Evolutionary conservation across 92 coral and sea anemone genomes (phyloP), one percentile per base, ranked within the genome.

Genomic region (Epizoanthus rinbou): DNA sequence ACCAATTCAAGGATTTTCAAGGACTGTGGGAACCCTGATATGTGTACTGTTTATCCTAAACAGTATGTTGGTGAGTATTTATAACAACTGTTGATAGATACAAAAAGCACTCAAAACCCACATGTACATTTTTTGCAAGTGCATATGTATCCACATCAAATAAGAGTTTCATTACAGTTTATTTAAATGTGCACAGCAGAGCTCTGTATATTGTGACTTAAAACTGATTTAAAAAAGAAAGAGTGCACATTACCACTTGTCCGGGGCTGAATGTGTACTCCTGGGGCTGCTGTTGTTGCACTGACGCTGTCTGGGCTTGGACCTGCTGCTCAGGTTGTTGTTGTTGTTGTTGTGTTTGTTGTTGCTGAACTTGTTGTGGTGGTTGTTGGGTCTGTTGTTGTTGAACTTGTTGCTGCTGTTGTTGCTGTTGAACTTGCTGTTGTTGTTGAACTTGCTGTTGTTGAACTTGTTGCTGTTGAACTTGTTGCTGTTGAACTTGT

Each of bases 231-330:
- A 3, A n/a, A 21, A n/a, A 60, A n/a, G 22, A 60, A 19, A 15
- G 17, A 31, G 3, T 6, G 57, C 21, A 22, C 56, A 64, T 84
- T 80, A 91, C 97, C 90, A 91, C 94, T 58, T 93, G 94, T 24
- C 94, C 94, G 28, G 97, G 85, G 21, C 92, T 73, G 73, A 93
- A 93, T 9, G 94, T 86, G 84, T 86, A 93, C 85, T 93, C 97
- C 65, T 91, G 99, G 8, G 94, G 90, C 69, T 75, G 89, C 82
- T 87, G 92, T 73, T 88, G 90, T 37, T 81, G 91, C 53, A 91
- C 85, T 80, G 88, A 98, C 13, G 94, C 98, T 41, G 93, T 90
- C 41, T 91, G 87, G 50, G 86, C 88, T 43, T 91, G 95, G 6
- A 85, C 83, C 31, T 92, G 90, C 25, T 87, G 88, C 70, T 76